These are phyloP conservation scores for Ceratotherium simum DNA, from an alignment of 2,113 vertebrate species.

Conservation along the genomic window DNA sequence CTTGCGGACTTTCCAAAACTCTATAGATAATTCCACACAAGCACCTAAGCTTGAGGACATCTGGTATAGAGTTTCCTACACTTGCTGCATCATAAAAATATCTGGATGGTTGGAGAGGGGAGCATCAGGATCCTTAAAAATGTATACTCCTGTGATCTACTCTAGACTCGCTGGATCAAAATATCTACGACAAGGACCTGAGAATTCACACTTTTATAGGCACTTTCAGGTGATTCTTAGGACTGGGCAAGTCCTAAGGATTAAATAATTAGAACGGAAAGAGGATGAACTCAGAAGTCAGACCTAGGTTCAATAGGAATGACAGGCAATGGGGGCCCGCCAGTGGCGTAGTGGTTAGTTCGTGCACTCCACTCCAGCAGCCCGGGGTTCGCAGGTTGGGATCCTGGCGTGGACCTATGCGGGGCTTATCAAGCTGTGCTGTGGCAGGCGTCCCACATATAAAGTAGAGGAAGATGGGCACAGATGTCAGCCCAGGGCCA, in stretches of 20 bases:
- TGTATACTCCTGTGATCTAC: fast-evolving
- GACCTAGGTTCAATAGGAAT: neutral
- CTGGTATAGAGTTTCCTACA: neutral
- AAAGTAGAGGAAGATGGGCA: no score
- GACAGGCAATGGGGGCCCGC: neutral
- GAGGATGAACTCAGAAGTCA: neutral
- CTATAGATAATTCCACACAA: no score
- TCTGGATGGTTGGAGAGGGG: neutral
- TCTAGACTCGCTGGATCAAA: neutral
- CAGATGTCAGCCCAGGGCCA: no score
- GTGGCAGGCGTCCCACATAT: no score
- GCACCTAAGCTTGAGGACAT: neutral
- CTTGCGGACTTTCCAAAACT: neutral
- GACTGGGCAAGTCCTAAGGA: neutral
- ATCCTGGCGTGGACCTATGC: no score
- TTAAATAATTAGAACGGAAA: neutral
- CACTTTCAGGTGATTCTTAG: neutral
- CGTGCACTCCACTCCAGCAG: no score
- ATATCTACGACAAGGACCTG: neutral
- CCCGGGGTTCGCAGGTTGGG: no score
- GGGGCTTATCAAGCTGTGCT: no score
- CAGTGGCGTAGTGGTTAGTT: no score
- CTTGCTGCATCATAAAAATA: neutral
- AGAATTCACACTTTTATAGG: neutral
- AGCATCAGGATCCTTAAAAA: neutral